A percentile compares a stretch with the other conserved stretches of the same genome.
These are phyloP conservation scores for Leptocoma aspasia DNA, from an alignment of 2,113 vertebrate genomes.

Conservation along the genomic window DNA sequence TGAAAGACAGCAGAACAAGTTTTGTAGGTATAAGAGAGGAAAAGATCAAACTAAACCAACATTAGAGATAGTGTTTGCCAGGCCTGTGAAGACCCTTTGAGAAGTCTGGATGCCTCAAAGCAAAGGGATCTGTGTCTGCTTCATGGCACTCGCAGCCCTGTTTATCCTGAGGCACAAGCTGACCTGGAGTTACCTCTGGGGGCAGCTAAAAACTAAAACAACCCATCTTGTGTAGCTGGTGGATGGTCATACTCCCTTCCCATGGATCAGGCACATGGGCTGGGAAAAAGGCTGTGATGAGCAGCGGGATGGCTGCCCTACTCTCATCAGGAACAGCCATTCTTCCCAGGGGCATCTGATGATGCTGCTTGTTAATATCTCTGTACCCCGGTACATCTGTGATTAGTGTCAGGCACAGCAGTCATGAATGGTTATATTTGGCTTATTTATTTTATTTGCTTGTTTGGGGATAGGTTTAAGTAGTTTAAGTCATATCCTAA, in stretches of 20 bases:
- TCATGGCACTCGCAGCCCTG: neutral
- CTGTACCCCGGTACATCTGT: neutral
- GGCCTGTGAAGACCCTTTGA: neutral
- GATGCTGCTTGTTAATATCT: neutral
- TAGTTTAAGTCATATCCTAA: neutral
- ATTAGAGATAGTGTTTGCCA: neutral
- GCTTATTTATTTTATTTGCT: neutral
- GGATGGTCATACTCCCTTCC: rapidly evolving
- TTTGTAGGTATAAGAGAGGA: neutral
- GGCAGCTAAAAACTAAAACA: neutral
- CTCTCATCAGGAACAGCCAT: neutral
- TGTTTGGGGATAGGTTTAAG: neutral
- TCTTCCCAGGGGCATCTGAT: neutral
- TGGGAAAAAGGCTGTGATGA: neutral
- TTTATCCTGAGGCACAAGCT: neutral
- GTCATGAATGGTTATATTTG: neutral
- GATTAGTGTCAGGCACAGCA: neutral
- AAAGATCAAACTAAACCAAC: neutral
- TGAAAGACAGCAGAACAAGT: neutral
- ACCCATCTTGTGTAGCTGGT: too few relatives aligned
- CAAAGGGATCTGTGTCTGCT: neutral
- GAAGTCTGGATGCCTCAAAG: neutral
- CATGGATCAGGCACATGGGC: neutral
- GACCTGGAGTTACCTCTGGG: neutral
- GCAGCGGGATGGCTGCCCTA: neutral